Percentiles rank a stretch among this genome's conserved stretches.
These are phyloP conservation scores for Falcunculus frontatus DNA, from an alignment of 2,113 vertebrate species.

Conservation along the genomic window DNA sequence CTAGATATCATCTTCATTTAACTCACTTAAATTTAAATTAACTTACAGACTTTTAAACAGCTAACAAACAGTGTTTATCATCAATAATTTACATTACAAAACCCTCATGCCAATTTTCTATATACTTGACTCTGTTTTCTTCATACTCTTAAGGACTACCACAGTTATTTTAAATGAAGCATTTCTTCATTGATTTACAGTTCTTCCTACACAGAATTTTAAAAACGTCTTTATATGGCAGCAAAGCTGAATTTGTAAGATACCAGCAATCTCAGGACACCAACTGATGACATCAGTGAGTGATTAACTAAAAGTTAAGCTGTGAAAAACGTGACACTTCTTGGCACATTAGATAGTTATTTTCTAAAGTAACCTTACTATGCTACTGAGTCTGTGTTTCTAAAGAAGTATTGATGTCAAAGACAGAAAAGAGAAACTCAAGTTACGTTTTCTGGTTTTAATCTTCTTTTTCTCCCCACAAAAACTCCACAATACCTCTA, in stretches of 20 bases:
- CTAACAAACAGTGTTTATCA: background rate
- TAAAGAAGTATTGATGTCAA: background rate
- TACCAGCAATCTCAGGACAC: background rate
- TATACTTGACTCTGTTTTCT: background rate
- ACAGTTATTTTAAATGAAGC: background rate
- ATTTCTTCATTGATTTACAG: background rate
- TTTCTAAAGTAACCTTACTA: background rate
- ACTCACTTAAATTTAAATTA: background rate
- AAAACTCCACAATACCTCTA: background rate
- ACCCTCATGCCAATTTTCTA: background rate
- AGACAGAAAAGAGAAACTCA: background rate
- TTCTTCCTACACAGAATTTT: background rate
- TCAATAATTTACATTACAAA: background rate
- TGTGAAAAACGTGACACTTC: background rate
- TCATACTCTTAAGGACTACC: background rate
- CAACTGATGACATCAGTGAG: background rate
- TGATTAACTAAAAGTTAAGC: background rate
- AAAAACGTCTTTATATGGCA: background rate
- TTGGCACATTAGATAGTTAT: background rate
- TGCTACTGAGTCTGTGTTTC: background rate
- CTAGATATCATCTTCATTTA: background rate
- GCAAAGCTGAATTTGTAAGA: background rate
- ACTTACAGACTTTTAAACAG: background rate
- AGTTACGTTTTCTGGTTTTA: background rate
- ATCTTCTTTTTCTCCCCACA: background rate